These are phyloP conservation scores for Leucozona laternaria DNA, from an alignment of 2,888 invertebrate genomes.

Conservation along the genomic window DNA sequence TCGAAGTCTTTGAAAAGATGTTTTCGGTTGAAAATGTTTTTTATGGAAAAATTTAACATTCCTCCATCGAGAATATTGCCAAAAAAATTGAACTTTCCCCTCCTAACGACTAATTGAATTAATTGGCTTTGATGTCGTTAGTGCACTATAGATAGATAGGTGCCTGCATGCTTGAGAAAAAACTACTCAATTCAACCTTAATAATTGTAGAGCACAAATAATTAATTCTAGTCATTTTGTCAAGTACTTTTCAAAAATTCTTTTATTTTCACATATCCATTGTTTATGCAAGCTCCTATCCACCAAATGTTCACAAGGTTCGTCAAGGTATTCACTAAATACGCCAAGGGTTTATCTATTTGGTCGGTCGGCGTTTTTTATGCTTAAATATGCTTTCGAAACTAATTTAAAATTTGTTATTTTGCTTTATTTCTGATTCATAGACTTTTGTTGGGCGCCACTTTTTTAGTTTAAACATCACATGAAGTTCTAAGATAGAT, in stretches of 20 bases:
- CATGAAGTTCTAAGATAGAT: too few relatives aligned
- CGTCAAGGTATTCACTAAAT: too few relatives aligned
- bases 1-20: constrained; percentile 21
- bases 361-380: too few relatives aligned
- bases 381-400: too few relatives aligned
- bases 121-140: not conserved
- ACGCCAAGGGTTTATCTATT: too few relatives aligned
- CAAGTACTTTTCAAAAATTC: not conserved
- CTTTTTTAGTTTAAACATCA: too few relatives aligned
- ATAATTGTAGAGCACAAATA: not conserved
- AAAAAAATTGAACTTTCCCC: not conserved
- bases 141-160: not conserved
- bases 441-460: too few relatives aligned
- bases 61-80: not conserved
- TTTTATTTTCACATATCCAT: too few relatives aligned
- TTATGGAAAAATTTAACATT: not conserved
- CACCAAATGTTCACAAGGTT: too few relatives aligned
- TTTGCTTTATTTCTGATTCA: too few relatives aligned
- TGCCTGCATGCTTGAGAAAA: not conserved
- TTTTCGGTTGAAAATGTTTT: not conserved
- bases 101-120: not conserved
- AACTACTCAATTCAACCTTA: not conserved
- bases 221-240: not conserved
- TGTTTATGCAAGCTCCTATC: too few relatives aligned
- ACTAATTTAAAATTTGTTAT: too few relatives aligned